A percentile compares a stretch with the other conserved stretches of the same genome.
These are phyloP conservation scores for Diarsia brunnea DNA, from an alignment of 2,888 invertebrate species.

Conservation along the genomic window DNA sequence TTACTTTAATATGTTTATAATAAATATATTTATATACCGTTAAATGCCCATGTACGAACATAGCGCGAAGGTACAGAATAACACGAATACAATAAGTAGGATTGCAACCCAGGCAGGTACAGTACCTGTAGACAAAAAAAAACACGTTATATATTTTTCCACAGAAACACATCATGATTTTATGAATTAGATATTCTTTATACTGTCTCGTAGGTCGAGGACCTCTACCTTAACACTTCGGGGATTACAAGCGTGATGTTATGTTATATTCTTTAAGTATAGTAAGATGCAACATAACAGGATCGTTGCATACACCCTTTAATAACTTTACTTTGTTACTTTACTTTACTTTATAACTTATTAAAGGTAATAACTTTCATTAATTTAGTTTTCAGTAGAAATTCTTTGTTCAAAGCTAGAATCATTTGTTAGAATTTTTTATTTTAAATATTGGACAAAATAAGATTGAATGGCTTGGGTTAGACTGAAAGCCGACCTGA, in stretches of 20 bases:
- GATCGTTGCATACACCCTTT: background rate
- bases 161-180: conserved; percentile 67
- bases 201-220: too few species aligned
- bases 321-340: too few species aligned
- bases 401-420: background rate
- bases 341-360: too few species aligned
- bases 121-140: conserved; percentile 91
- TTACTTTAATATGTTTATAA: conserved; percentile 69
- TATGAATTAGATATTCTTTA: background rate
- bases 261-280: background rate
- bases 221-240: too few species aligned
- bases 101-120: conserved; percentile 96
- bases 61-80: conserved; percentile 94
- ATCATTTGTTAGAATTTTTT: too few species aligned
- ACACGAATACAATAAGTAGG: conserved; percentile 93
- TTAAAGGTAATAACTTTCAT: too few species aligned
- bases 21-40: conserved; percentile 67
- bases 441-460: background rate
- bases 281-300: background rate
- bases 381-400: background rate
- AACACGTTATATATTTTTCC: too few species aligned
- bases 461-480: too few species aligned
- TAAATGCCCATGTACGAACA: conserved; percentile 96
- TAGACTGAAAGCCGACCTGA: background rate
- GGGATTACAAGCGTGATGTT: background rate